Evolutionary conservation across 2,797 vertebrate genomes (phyloP).

Genomic region (Liasis olivaceus): DNA sequence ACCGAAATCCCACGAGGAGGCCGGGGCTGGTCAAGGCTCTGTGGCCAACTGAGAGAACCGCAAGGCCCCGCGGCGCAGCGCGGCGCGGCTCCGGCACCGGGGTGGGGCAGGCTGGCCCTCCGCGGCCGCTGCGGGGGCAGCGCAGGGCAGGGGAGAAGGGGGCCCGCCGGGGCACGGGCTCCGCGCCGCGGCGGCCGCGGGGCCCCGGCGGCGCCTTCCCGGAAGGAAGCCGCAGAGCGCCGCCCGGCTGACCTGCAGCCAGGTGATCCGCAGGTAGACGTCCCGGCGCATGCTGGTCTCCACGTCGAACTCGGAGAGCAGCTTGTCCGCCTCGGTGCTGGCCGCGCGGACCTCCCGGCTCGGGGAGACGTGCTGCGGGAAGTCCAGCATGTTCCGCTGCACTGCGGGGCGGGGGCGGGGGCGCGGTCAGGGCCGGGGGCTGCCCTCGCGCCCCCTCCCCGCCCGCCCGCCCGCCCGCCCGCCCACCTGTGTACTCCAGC

Average conservation of each 20-base stretch:
- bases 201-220: no score
- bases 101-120: no score
- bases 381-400: constrained; percentile 91
- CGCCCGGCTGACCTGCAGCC: constrained; percentile 82
- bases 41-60: no score
- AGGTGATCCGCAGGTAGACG: constrained; percentile 90
- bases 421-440: not conserved
- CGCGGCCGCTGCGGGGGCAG: no score
- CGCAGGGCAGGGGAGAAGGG: no score
- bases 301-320: constrained; percentile 93
- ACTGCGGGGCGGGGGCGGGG: constrained; percentile 76
- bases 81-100: no score
- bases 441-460: constrained; percentile 75
- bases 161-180: no score
- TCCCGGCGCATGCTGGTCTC: constrained; percentile 98
- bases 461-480: not conserved
- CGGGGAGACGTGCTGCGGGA: constrained; percentile 92
- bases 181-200: no score
- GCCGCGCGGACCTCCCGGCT: constrained; percentile 85
- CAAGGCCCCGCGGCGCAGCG: no score
- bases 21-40: not conserved
- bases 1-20: not conserved
- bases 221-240: no score
- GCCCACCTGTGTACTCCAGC: constrained; percentile 89
- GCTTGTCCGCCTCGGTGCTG: constrained; percentile 93